These are phyloP conservation scores for Fistularia tabacaria DNA, from an alignment of 2,797 vertebrate genomes.

Conservation along the genomic window DNA sequence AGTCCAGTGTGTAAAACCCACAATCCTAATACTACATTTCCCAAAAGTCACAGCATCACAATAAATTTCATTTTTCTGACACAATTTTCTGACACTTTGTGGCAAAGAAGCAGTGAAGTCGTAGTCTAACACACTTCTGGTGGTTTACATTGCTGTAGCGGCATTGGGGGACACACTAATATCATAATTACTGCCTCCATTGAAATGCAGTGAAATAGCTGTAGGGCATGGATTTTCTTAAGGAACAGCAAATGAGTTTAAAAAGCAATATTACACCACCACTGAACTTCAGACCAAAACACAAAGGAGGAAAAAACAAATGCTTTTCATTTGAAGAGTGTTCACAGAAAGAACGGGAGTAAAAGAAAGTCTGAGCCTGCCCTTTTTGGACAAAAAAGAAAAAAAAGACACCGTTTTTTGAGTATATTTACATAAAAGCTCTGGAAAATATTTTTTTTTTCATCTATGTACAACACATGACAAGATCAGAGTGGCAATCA, in stretches of 20 bases:
- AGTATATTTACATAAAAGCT: slow-evolving; percentile 74
- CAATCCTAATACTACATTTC: slow-evolving; percentile 37
- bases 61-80: slow-evolving; percentile 19
- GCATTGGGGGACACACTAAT: slow-evolving; percentile 54
- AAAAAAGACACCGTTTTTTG: slow-evolving; percentile 59
- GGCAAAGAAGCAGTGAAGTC: slow-evolving; percentile 13
- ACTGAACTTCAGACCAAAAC: slow-evolving; percentile 56
- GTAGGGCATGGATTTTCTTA: slow-evolving; percentile 33
- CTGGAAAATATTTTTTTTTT: slow-evolving; percentile 72
- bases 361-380: slow-evolving; percentile 38
- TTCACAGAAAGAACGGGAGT: background rate
- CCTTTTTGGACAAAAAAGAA: slow-evolving; percentile 19
- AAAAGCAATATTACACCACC: slow-evolving; percentile 57
- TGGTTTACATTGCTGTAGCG: slow-evolving; percentile 23
- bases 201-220: slow-evolving; percentile 47
- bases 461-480: slow-evolving; percentile 72
- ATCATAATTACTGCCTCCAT: slow-evolving; percentile 57
- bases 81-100: slow-evolving; percentile 19
- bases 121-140: slow-evolving; percentile 20
- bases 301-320: slow-evolving; percentile 27
- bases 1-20: slow-evolving; percentile 41
- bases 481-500: slow-evolving; percentile 56
- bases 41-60: slow-evolving; percentile 45
- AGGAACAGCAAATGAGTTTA: slow-evolving; percentile 48
- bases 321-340: background rate